Evolutionary conservation across 2,888 invertebrate genomes (phyloP), one percentile per base, ranked within the genome.

Genomic region (Charanyca ferruginea): DNA sequence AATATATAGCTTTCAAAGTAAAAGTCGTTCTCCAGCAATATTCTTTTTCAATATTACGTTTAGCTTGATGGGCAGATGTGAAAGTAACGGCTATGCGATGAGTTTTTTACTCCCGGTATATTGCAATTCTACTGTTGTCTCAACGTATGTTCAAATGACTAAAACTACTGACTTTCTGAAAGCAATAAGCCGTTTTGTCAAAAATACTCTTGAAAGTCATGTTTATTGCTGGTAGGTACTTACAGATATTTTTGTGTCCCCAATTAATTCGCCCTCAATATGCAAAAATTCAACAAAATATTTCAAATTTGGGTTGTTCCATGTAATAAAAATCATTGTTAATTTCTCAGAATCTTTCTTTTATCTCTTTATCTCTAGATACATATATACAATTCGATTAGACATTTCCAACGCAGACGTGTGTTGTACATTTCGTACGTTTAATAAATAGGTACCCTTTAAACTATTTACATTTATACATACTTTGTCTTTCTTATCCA

Each of bases 331-430:
- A 68, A 25, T 75, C 73, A 64, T 32, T 74, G 67, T 70, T 85
- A 84, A 89, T 87, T 89, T 88, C 71, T 85, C 71, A 80, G 85
- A 86, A 84, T 77, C 67, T 84, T 87, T 86, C 85, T 84, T 89
- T 89, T 90, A 89, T 89, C 79, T 87, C 77, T 79, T 87, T 86
- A 89, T 85, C 84, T 89, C 89, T 91, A 91, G 81, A 86, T 92
- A 91, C 90, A 91, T 90, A 88, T 90, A 80, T 91, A 92, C 91
- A 92, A 61, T 77, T 85, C 63, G 73, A 83, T 83, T 85, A 84
- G 81, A 88, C 84, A 84, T 79, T 81, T 74, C 79, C 73, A 80
- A 85, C 49, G 73, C 82, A 81, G 67, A 82, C 73, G 80, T 85
- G 83, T 83, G 87, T 84, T 86, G 81, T 87, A 87, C 84, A 84